phyloP scores from a whole-genome alignment of 2,888 invertebrate species.

The Phytoseiulus persimilis region DNA sequence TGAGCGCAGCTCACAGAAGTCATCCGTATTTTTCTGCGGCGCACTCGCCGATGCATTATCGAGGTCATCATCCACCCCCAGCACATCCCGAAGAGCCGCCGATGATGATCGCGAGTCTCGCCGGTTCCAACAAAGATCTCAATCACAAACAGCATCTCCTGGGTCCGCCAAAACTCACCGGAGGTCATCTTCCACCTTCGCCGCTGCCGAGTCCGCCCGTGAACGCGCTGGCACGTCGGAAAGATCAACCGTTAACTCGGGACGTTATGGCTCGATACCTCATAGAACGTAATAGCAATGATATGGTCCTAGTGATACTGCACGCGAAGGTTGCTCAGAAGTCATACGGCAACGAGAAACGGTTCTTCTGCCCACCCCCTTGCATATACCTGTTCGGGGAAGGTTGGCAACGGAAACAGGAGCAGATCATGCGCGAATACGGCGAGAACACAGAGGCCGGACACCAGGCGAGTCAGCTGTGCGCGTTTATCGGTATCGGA shows the following conservation, averaged over 20 bases:
- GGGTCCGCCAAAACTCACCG: slow-evolving; percentile 21
- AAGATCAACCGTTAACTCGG: slow-evolving; percentile 68
- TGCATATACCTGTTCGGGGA: slow-evolving; percentile 97
- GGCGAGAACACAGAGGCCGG: slow-evolving; percentile 64
- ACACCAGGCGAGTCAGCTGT: slow-evolving; percentile 75
- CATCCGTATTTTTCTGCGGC: slow-evolving; percentile 27
- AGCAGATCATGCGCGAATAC: slow-evolving; percentile 62
- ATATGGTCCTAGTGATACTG: slow-evolving; percentile 90
- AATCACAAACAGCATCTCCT: slow-evolving; percentile 26
- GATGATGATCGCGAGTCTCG: slow-evolving; percentile 33
- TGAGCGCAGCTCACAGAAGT: slow-evolving; percentile 31
- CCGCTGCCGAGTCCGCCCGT: slow-evolving; percentile 31
- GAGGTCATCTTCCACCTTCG: slow-evolving; percentile 25
- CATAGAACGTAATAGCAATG: slow-evolving; percentile 63
- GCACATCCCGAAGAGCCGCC: slow-evolving; percentile 26
- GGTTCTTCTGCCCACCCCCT: slow-evolving; percentile 98
- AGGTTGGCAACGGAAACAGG: slow-evolving; percentile 90
- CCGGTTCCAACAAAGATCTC: slow-evolving; percentile 32
- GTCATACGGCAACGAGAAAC: slow-evolving; percentile 97
- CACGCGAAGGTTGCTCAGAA: slow-evolving; percentile 99
- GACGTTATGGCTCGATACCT: slow-evolving; percentile 95
- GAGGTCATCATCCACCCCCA: slow-evolving; percentile 21
- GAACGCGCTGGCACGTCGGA: slow-evolving; percentile 25
- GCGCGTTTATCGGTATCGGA: slow-evolving; percentile 97
- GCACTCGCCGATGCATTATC: slow-evolving; percentile 35